Percentiles rank a stretch among this genome's conserved stretches.
These are phyloP conservation scores for Thunnus thynnus DNA, from an alignment of 2,113 vertebrate species.

Conservation along the genomic window DNA sequence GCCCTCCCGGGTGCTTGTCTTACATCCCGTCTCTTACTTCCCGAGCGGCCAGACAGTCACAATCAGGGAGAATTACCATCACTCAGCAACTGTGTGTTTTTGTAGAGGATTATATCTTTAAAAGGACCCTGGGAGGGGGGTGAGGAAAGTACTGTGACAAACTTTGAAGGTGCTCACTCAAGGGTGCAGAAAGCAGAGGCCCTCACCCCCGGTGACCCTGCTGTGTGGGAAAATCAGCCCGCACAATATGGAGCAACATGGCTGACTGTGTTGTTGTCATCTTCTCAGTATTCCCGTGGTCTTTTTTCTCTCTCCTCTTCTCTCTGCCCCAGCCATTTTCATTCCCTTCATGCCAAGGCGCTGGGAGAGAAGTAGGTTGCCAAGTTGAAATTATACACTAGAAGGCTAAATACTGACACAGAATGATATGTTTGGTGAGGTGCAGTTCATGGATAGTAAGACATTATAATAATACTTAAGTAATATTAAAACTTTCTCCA, in stretches of 20 bases:
- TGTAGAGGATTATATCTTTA: conserved; percentile 79
- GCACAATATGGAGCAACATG: conserved; percentile 60
- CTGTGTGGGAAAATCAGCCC: conserved; percentile 78
- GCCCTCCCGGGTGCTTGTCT: conserved; percentile 52
- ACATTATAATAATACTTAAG: conserved; percentile 23
- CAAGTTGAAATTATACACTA: conserved; percentile 68
- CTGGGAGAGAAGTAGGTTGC: conserved; percentile 38
- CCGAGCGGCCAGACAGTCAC: conserved; percentile 66
- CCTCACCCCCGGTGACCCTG: conserved; percentile 73
- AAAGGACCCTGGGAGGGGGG: conserved; percentile 56
- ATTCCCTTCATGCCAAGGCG: conserved; percentile 49
- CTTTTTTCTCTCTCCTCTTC: conserved; percentile 20
- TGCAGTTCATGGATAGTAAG: conserved; percentile 29
- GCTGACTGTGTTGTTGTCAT: conserved; percentile 60
- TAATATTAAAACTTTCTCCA: conserved; percentile 20
- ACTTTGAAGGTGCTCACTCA: conserved; percentile 79
- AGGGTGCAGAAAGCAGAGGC: conserved; percentile 77
- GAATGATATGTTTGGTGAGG: conserved; percentile 61
- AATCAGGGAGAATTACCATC: conserved; percentile 76
- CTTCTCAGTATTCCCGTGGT: conserved; percentile 21
- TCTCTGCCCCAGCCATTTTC: conserved; percentile 48
- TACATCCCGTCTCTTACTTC: conserved; percentile 49
- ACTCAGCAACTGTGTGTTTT: conserved; percentile 81
- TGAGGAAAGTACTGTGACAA: conserved; percentile 67
- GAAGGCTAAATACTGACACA: conserved; percentile 56